Evolutionary conservation across 2,888 invertebrate genomes (phyloP).

Genomic region (Embidobia sp.): DNA sequence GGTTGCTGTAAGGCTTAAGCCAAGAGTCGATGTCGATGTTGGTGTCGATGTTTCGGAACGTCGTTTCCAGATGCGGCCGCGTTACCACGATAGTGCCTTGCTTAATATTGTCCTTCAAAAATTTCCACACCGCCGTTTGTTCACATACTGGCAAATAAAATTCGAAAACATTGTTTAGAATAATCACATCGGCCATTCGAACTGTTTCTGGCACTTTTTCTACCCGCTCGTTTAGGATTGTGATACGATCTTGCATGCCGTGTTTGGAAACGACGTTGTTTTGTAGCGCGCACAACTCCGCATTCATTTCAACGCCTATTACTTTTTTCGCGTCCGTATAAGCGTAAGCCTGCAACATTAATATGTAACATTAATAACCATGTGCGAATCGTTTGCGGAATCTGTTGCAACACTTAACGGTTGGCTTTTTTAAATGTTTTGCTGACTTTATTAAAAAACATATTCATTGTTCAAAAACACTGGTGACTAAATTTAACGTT

Average conservation of each 20-base stretch:
- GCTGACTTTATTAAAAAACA: too few species aligned
- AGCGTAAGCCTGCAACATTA: constrained; percentile 84
- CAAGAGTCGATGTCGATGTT: constrained; percentile 82
- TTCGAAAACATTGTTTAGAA: constrained; percentile 87
- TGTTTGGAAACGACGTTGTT: constrained; percentile 83
- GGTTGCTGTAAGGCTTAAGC: constrained; percentile 76
- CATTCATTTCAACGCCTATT: constrained; percentile 87
- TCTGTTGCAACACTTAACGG: too few species aligned
- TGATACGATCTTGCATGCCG: constrained; percentile 83
- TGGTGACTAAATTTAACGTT: too few species aligned
- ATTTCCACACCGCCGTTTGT: constrained; percentile 85
- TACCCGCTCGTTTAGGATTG: constrained; percentile 84
- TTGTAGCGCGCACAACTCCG: constrained; percentile 85
- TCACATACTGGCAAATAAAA: constrained; percentile 85
- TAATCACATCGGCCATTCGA: constrained; percentile 83
- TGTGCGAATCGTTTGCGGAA: constrained; percentile 5
- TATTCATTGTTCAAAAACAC: too few species aligned
- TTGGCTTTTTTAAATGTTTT: too few species aligned
- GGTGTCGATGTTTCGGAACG: constrained; percentile 82
- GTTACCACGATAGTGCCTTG: constrained; percentile 84
- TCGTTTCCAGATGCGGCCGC: constrained; percentile 84
- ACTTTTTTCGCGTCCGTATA: constrained; percentile 84
- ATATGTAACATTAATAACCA: constrained; percentile 7
- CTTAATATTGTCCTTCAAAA: constrained; percentile 83
- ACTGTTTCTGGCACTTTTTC: constrained; percentile 83